phyloP scores from a whole-genome alignment of 2,888 invertebrate species.

The Mimas tiliae region DNA sequence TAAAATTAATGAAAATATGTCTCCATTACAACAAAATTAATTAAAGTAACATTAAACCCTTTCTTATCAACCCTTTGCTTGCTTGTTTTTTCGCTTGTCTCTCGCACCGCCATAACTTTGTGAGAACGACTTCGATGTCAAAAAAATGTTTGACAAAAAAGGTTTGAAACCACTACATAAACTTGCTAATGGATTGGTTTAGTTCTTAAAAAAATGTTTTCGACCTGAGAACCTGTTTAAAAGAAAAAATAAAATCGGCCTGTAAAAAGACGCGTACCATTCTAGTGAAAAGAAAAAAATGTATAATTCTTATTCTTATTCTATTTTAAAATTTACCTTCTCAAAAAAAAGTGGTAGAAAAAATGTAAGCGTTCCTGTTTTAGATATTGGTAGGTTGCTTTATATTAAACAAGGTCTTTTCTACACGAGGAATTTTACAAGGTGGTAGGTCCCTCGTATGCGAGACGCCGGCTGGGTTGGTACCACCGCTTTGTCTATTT shows the following conservation, averaged over 20 bases:
- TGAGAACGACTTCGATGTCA: slow-evolving; percentile 43
- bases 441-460: too few species aligned
- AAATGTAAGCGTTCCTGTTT: background rate
- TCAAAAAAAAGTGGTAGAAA: background rate
- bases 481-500: too few species aligned
- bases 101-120: slow-evolving; percentile 39
- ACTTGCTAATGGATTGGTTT: slow-evolving; percentile 42
- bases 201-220: slow-evolving; percentile 33
- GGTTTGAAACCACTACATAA: slow-evolving; percentile 26
- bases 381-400: too few species aligned
- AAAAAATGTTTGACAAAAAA: slow-evolving; percentile 34
- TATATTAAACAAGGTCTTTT: too few species aligned
- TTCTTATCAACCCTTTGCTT: slow-evolving; percentile 11
- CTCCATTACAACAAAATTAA: background rate
- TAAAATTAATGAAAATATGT: too few species aligned
- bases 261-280: slow-evolving; percentile 10
- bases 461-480: too few species aligned
- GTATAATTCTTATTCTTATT: background rate
- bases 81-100: slow-evolving; percentile 39
- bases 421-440: too few species aligned
- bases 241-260: slow-evolving; percentile 23
- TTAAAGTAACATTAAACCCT: background rate
- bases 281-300: background rate
- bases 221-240: slow-evolving; percentile 34
- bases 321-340: background rate